Base-by-base conservation (phyloP, 2,797 vertebrate genomes). In the Thamnophis elegans region DNA sequence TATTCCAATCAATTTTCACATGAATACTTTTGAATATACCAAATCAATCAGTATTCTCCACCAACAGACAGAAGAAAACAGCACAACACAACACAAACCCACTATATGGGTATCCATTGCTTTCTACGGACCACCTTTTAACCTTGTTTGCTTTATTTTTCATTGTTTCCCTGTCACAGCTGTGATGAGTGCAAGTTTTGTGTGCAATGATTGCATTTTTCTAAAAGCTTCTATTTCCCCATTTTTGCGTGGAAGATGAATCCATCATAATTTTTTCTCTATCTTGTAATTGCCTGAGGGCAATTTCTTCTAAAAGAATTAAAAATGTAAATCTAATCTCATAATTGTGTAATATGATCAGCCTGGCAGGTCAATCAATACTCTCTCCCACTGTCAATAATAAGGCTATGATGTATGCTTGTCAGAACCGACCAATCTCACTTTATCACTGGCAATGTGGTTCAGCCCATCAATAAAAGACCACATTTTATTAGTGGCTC, bases 251-350 rank as follows among this genome's bases (percentile, higher is more conserved):
- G 96, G 94, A 95, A 95, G 95, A 94, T 93, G 96, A 92, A 97
- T 98, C 96, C 97, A 97, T 97, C 97, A 95, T 96, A 95, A 94
- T 96, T 92, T 97, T 93, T 97, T 18, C 65, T 16, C 42, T 96
- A 94, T 93, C 88, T 93, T 22, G 91, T 98, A 98, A 98, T 97
- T 97, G 96, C 95, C 95, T 96, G 6, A 93, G 95, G 95, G 96
- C 97, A 96, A 97, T 98, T 96, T 97, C 97, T 96, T 91, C 96
- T 98, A 98, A 98, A 98, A 97, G 98, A 99, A 99, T 99, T 99
- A 99, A 99, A 99, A 98, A 99, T 99, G 98, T 97, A 99, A 98
- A 99, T 99, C 98, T 98, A 98, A 99, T 99, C 97, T 97, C 97
- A 96, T 97, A 97, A 98, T 98, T 97, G 97, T 94, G 96, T 99